Evolutionary conservation across 1,140 invertebrate genomes (phyloP), one percentile per base, ranked within the genome.

Genomic region (Anadara kagoshimensis): DNA sequence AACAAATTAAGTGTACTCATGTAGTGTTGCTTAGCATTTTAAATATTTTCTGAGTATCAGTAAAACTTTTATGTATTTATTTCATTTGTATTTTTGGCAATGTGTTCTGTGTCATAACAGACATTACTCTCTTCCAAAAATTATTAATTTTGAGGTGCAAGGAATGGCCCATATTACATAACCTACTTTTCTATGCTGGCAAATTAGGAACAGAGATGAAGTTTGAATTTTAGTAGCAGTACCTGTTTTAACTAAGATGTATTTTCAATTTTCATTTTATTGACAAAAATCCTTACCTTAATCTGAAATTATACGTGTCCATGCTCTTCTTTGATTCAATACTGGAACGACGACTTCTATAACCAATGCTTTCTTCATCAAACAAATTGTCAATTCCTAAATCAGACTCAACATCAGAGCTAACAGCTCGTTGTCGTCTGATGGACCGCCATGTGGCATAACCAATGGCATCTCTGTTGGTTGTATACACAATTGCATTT

Each of bases 371-470:
- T 14, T 75, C 73, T 26, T 78, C 76, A 20, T 58, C 75, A 68
- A 79, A 82, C 43, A 84, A 58, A 16, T 56, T 71, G 36, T 56
- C 76, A 12, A 82, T 65, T 11, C 77, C 75, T 49, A 78, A 69
- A 45, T 85, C 86, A 14, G 82, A 81, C 43, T 87, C 86, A 14
- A 74, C 70, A 54, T 87, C 86, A 5, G 71, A 78, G 79, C 82
- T 89, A 76, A 72, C 82, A 22, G 80, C 82, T 16, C 93, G 90
- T 82, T 92, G 90, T n/a, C 92, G 90, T 73, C 94, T 93, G 29
- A 96, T 88, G 49, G 92, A 92, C 80, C 94, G 91, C 56, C 97
- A 87, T 22, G 93, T 94, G n/a, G 93, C 93, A 85, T 96, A 96
- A 41, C 95, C 95, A 49, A 94, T 90, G 74, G 94, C 85, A 82